phyloP scores from a whole-genome alignment of 2,797 vertebrate genomes.

The Hoplostethus mediterraneus region DNA sequence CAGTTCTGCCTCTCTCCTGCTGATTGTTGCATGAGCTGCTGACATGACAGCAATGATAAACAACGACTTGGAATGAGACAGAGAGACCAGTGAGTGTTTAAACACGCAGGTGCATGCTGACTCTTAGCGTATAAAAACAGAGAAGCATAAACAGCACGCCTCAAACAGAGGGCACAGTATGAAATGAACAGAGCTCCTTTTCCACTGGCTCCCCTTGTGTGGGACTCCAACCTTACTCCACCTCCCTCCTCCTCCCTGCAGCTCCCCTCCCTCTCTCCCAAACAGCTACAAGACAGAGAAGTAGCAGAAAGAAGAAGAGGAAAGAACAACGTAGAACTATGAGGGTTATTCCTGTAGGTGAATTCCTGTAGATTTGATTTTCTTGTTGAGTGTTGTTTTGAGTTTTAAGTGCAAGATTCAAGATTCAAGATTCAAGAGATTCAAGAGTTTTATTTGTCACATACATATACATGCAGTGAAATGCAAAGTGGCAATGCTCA shows the following conservation, averaged over 20 bases:
- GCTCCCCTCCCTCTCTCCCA: slow-evolving; percentile 62
- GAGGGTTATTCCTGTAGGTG: slow-evolving; percentile 25
- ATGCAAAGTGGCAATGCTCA: too few species aligned
- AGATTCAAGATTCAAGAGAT: too few species aligned
- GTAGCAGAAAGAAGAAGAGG: slow-evolving; percentile 28
- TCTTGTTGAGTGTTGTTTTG: slow-evolving; percentile 18
- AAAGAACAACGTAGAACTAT: slow-evolving; percentile 43
- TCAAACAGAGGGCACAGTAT: slow-evolving; percentile 62
- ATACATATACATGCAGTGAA: too few species aligned
- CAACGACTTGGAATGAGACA: slow-evolving; percentile 53
- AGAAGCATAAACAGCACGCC: slow-evolving; percentile 58
- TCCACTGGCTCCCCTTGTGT: slow-evolving; percentile 77
- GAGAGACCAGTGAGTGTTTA: slow-evolving; percentile 54
- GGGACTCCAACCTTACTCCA: slow-evolving; percentile 78
- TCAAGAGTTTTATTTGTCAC: too few species aligned
- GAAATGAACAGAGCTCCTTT: slow-evolving; percentile 71
- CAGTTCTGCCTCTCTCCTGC: slow-evolving; percentile 67
- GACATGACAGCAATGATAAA: slow-evolving; percentile 70
- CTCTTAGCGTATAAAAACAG: slow-evolving; percentile 65
- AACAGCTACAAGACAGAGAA: slow-evolving; percentile 68
- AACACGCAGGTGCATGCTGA: slow-evolving; percentile 77
- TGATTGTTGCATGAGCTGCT: slow-evolving; percentile 56
- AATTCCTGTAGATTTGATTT: slow-evolving; percentile 12
- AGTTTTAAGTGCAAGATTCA: too few species aligned
- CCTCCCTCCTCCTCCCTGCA: slow-evolving; percentile 65